These are phyloP conservation scores for Zaprionus bogoriensis DNA, from an alignment of 2,888 invertebrate genomes.

Conservation along the genomic window DNA sequence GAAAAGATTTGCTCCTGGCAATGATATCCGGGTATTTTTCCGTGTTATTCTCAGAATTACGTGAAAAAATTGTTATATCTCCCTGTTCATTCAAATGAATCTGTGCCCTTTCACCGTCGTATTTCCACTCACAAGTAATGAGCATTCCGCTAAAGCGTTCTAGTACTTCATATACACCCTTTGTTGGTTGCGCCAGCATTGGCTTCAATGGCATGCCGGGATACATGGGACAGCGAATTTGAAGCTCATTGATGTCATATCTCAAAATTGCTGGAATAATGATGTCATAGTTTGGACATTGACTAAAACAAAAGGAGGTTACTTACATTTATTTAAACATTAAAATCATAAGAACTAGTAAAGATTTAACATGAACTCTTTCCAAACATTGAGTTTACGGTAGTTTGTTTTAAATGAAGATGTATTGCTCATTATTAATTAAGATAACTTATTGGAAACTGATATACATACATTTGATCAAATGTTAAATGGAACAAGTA, in stretches of 20 bases:
- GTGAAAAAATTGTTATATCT: constrained; percentile 92
- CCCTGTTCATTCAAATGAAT: constrained; percentile 89
- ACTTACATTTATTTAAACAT: no score
- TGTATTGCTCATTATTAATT: no score
- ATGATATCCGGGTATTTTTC: constrained; percentile 98
- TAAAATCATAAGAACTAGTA: no score
- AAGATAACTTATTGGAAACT: no score
- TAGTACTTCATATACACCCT: constrained; percentile 94
- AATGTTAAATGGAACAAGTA: no score
- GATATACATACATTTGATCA: no score
- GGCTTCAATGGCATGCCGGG: constrained; percentile 98
- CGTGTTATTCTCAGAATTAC: constrained; percentile 98
- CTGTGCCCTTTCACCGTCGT: constrained; percentile 99
- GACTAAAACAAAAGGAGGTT: constrained; percentile 85
- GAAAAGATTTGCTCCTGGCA: constrained; percentile 86
- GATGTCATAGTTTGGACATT: constrained; percentile 96
- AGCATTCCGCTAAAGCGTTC: constrained; percentile 90
- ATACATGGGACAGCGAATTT: constrained; percentile 91
- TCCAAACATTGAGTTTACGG: no score
- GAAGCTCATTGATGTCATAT: constrained; percentile 89
- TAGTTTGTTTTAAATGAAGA: no score
- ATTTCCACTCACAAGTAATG: constrained; percentile 99
- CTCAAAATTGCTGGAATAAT: constrained; percentile 90
- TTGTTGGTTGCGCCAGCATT: constrained; percentile 99
- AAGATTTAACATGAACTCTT: no score